These are phyloP conservation scores for Mareca strepera DNA, from an alignment of 2,797 vertebrate genomes.

Conservation along the genomic window DNA sequence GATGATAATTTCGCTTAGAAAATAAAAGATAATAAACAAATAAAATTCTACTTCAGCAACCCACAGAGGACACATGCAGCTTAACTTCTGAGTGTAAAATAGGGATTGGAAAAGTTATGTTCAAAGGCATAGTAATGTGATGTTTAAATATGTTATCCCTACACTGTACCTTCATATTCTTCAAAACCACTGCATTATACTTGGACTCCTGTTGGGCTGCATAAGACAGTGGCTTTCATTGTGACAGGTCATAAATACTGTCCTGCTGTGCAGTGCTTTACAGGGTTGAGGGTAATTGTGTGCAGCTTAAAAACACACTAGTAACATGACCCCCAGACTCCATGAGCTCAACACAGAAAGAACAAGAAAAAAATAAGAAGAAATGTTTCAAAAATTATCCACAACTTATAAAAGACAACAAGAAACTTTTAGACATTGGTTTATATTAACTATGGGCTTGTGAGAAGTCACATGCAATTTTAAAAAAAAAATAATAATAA, in stretches of 20 bases:
- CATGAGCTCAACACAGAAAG: constrained; percentile 48
- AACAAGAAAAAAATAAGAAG: constrained; percentile 38
- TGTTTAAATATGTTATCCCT: constrained; percentile 67
- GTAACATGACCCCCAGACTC: constrained; percentile 62
- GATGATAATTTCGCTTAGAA: constrained; percentile 68
- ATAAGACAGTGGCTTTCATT: constrained; percentile 64
- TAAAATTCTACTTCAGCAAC: constrained; percentile 57
- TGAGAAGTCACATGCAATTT: background rate
- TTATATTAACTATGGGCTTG: background rate
- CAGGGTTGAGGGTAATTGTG: constrained; percentile 75
- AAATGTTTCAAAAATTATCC: constrained; percentile 52
- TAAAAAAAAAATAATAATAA: background rate
- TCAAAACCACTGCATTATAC: constrained; percentile 56
- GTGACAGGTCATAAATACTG: constrained; percentile 71
- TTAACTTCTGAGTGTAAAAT: constrained; percentile 67
- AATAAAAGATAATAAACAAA: constrained; percentile 59
- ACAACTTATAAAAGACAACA: constrained; percentile 30
- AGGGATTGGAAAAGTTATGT: constrained; percentile 17
- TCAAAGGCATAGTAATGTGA: constrained; percentile 40
- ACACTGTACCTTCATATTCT: constrained; percentile 35
- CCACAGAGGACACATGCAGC: constrained; percentile 47
- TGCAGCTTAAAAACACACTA: constrained; percentile 75
- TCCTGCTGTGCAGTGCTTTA: constrained; percentile 66
- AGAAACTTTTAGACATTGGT: background rate
- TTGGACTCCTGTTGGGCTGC: constrained; percentile 49